phyloP scores from a whole-genome alignment of 2,113 vertebrate species.

The Osmerus mordax region DNA sequence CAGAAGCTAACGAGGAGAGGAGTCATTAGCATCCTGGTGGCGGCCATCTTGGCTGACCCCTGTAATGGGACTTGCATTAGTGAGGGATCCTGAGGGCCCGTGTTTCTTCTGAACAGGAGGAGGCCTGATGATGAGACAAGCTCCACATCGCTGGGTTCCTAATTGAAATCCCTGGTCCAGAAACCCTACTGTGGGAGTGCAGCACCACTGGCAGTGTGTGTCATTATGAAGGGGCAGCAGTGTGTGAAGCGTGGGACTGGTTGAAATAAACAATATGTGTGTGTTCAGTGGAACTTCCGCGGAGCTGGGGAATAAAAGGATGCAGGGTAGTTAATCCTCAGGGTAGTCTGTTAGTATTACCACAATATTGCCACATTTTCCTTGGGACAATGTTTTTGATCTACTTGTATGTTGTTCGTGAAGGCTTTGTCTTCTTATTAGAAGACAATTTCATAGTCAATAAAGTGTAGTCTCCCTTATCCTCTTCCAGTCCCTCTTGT shows the following conservation, averaged over 20 bases:
- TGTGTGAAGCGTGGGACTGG: too few relatives aligned
- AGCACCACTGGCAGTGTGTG: not conserved
- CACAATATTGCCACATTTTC: too few relatives aligned
- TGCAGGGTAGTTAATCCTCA: too few relatives aligned
- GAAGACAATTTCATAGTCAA: too few relatives aligned
- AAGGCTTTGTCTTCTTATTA: too few relatives aligned
- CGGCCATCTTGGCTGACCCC: conserved; percentile 38
- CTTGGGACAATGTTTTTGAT: too few relatives aligned
- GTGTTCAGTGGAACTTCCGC: too few relatives aligned
- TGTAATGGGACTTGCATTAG: conserved; percentile 43
- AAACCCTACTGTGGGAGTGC: not conserved
- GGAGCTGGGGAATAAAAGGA: too few relatives aligned
- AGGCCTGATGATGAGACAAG: conserved; percentile 44
- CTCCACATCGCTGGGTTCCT: conserved; percentile 45
- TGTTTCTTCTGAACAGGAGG: conserved; percentile 26
- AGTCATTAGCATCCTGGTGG: conserved; percentile 34
- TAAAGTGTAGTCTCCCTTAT: not conserved
- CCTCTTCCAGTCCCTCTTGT: not conserved
- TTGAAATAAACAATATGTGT: too few relatives aligned
- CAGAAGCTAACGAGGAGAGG: conserved; percentile 29
- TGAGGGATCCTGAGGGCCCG: conserved; percentile 8
- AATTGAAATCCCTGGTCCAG: conserved; percentile 34
- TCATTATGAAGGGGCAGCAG: not conserved
- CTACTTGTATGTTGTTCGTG: too few relatives aligned
- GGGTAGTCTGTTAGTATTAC: too few relatives aligned